Evolutionary conservation across 2,797 vertebrate species (phyloP).

Genomic region (Cuculus canorus): DNA sequence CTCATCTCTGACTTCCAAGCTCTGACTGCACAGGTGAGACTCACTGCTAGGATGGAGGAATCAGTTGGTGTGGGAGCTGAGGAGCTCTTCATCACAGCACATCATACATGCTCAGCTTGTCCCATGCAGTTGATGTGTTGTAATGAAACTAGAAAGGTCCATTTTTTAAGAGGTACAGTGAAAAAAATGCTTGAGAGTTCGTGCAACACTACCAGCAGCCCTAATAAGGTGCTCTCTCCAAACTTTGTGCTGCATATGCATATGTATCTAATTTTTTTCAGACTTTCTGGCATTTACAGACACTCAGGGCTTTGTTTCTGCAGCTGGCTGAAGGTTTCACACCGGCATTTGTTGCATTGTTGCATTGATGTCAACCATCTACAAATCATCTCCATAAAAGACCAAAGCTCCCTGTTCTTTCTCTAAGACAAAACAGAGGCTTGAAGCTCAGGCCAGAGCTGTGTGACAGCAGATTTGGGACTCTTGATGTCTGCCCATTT

Average conservation of each 20-base stretch:
- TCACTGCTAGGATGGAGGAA: neutral
- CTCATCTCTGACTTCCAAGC: neutral
- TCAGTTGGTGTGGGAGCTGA: fast-evolving
- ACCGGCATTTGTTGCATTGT: neutral
- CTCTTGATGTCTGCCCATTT: neutral
- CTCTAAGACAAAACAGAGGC: neutral
- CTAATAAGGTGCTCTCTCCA: neutral
- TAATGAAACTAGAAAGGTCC: neutral
- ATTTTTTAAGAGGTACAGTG: neutral
- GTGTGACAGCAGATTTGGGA: neutral
- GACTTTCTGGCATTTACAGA: neutral
- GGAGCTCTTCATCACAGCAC: neutral
- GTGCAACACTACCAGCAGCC: neutral
- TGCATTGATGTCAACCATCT: neutral
- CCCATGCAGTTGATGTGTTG: neutral
- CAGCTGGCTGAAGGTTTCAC: neutral
- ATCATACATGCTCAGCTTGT: neutral
- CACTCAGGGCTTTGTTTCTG: neutral
- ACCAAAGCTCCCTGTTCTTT: neutral
- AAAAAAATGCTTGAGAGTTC: neutral
- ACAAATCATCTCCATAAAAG: neutral
- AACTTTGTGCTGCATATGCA: neutral
- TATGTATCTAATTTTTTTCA: slow-evolving; percentile 1
- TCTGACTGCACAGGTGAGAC: neutral
- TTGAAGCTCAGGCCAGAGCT: neutral